Conservation (phyloP, 2,797 vertebrate species). For the Acrossocheilus wenchowensis region DNA sequence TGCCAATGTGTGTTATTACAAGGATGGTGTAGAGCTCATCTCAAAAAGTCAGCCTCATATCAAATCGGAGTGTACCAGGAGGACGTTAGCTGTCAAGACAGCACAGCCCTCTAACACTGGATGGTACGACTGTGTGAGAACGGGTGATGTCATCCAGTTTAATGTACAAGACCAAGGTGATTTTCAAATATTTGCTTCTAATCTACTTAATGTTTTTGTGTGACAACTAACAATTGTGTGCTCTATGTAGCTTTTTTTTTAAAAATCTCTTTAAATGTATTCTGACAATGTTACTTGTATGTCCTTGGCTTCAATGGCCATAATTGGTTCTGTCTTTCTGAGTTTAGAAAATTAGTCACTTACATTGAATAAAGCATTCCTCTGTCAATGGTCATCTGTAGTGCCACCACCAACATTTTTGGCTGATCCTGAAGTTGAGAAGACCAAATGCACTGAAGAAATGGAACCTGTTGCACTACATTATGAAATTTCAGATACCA, state of each 20-base stretch:
- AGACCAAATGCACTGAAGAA: slow-evolving; percentile 66
- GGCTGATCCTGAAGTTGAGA: slow-evolving; percentile 72
- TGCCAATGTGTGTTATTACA: slow-evolving; percentile 77
- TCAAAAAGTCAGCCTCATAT: slow-evolving; percentile 69
- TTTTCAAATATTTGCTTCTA: slow-evolving; percentile 68
- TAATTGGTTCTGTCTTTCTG: slow-evolving; percentile 47
- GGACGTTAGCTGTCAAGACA: slow-evolving; percentile 83
- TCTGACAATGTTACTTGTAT: slow-evolving; percentile 49
- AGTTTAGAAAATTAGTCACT: slow-evolving; percentile 53
- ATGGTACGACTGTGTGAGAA: slow-evolving; percentile 86
- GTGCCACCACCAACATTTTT: slow-evolving; percentile 69
- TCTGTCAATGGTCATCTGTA: slow-evolving; percentile 73
- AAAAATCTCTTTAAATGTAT: slow-evolving; percentile 56
- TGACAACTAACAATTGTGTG: slow-evolving; percentile 66
- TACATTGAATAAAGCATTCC: slow-evolving; percentile 54
- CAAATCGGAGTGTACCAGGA: slow-evolving; percentile 73
- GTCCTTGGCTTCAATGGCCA: slow-evolving; percentile 36
- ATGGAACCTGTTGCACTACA: slow-evolving; percentile 79
- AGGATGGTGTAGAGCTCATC: slow-evolving; percentile 79
- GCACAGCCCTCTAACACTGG: slow-evolving; percentile 82
- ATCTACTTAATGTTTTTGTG: slow-evolving; percentile 49
- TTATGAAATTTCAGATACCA: slow-evolving; percentile 85
- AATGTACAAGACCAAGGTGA: slow-evolving; percentile 88
- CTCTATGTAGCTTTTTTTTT: slow-evolving; percentile 60
- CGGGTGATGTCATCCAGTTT: slow-evolving; percentile 88